A percentile compares a stretch with the other conserved stretches of the same genome.
These are phyloP conservation scores for Oeneis ivallda DNA, from an alignment of 2,888 invertebrate genomes.

Conservation along the genomic window DNA sequence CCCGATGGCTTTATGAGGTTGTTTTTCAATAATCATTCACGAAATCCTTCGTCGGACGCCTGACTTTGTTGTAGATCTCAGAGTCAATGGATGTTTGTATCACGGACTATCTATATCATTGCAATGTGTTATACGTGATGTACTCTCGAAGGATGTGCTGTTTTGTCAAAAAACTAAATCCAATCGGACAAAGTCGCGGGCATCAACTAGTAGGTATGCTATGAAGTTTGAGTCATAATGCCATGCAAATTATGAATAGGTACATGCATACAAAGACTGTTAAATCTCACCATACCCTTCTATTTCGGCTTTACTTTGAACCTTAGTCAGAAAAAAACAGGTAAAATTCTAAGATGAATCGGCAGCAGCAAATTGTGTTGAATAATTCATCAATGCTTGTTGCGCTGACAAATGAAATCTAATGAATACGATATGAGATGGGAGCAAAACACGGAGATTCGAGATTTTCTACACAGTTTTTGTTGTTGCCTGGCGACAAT, in stretches of 20 bases:
- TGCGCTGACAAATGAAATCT: slow-evolving; percentile 77
- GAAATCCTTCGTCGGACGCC: slow-evolving; percentile 61
- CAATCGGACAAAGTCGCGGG: no score
- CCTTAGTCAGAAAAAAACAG: slow-evolving; percentile 33
- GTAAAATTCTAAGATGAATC: slow-evolving; percentile 55
- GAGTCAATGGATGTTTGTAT: neutral
- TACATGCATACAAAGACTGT: slow-evolving; percentile 15
- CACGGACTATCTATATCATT: neutral
- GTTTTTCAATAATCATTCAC: slow-evolving; percentile 73
- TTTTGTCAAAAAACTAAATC: no score
- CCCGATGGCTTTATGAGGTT: slow-evolving; percentile 52
- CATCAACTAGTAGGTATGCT: no score
- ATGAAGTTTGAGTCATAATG: neutral
- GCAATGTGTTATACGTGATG: no score
- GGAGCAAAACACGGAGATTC: slow-evolving; percentile 55
- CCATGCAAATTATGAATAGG: neutral
- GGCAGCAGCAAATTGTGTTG: slow-evolving; percentile 72
- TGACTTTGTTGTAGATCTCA: slow-evolving; percentile 48
- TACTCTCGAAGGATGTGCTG: no score
- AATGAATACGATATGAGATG: slow-evolving; percentile 77
- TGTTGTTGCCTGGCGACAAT: slow-evolving; percentile 38
- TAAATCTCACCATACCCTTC: slow-evolving; percentile 39
- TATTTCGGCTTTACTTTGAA: slow-evolving; percentile 39
- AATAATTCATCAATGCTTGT: slow-evolving; percentile 76
- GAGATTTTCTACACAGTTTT: slow-evolving; percentile 36